Percentiles rank a stretch among this genome's conserved stretches.
These are phyloP conservation scores for Danio tinwini DNA, from an alignment of 2,797 vertebrate genomes.

Conservation along the genomic window DNA sequence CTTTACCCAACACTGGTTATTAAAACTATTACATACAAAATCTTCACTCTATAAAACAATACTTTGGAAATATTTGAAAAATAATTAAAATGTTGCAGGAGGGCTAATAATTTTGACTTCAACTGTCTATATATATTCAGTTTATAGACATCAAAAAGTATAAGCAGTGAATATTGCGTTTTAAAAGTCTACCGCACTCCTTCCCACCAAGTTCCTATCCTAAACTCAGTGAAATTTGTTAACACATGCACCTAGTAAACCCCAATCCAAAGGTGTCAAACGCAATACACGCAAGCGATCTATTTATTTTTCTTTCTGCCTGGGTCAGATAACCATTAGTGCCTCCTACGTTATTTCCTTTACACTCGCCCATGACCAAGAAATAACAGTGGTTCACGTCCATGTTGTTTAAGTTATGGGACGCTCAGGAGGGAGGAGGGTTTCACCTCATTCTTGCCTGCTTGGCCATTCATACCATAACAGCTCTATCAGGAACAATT, in stretches of 20 bases:
- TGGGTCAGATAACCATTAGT: slow-evolving; percentile 48
- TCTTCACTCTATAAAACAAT: too few species aligned
- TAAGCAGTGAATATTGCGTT: too few species aligned
- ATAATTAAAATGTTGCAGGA: too few species aligned
- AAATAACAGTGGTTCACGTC: slow-evolving; percentile 38
- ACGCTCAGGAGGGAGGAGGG: slow-evolving; percentile 35
- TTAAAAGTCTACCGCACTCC: not conserved
- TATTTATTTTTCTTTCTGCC: slow-evolving; percentile 63
- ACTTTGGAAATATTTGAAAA: too few species aligned
- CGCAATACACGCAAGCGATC: slow-evolving; percentile 61
- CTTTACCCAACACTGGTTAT: too few species aligned
- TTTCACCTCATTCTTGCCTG: slow-evolving; percentile 32
- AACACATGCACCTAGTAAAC: slow-evolving; percentile 73
- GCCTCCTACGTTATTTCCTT: slow-evolving; percentile 40
- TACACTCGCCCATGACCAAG: slow-evolving; percentile 12
- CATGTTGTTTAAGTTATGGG: slow-evolving; percentile 35
- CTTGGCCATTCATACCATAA: slow-evolving; percentile 54
- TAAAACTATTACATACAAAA: too few species aligned
- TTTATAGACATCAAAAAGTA: not conserved
- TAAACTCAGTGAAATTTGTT: slow-evolving; percentile 75
- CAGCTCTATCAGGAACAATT: slow-evolving; percentile 62
- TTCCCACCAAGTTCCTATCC: slow-evolving; percentile 63
- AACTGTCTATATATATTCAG: too few species aligned
- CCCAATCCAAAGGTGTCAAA: slow-evolving; percentile 68
- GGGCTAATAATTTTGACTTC: too few species aligned